Evolutionary conservation across 2,888 invertebrate genomes (phyloP).

Genomic region (Nemurella pictetii): DNA sequence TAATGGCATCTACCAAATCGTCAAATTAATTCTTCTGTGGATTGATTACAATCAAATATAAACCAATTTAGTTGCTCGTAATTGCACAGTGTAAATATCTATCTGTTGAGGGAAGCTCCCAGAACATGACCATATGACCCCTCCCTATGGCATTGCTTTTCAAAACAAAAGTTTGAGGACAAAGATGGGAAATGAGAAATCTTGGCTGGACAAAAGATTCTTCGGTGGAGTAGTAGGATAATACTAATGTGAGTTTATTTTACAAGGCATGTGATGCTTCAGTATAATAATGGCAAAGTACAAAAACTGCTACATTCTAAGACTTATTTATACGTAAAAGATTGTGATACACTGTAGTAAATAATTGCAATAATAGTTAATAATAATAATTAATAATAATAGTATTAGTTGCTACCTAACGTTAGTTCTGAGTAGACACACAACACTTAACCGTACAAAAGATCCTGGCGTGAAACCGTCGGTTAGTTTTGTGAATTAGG

Average conservation of each 20-base stretch:
- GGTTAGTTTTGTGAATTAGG: not conserved
- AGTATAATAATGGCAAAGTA: slow-evolving; percentile 18
- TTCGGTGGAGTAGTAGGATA: too few relatives aligned
- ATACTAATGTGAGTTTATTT: slow-evolving; percentile 20
- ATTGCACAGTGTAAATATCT: too few relatives aligned
- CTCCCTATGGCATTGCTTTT: too few relatives aligned
- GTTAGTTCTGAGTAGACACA: not conserved
- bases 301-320: slow-evolving; percentile 13
- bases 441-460: not conserved
- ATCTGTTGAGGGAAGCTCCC: too few relatives aligned
- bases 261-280: slow-evolving; percentile 22
- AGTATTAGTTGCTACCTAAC: not conserved
- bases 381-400: not conserved
- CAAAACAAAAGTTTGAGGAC: too few relatives aligned
- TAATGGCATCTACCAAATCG: too few relatives aligned
- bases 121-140: too few relatives aligned
- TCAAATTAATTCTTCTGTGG: too few relatives aligned
- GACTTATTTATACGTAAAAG: not conserved
- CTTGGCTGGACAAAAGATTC: too few relatives aligned
- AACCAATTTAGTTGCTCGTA: too few relatives aligned
- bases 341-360: not conserved
- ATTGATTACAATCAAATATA: too few relatives aligned
- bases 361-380: not conserved
- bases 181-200: too few relatives aligned
- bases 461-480: not conserved